phyloP scores from a whole-genome alignment of 1,140 invertebrate species.

The Globodera rostochiensis region DNA sequence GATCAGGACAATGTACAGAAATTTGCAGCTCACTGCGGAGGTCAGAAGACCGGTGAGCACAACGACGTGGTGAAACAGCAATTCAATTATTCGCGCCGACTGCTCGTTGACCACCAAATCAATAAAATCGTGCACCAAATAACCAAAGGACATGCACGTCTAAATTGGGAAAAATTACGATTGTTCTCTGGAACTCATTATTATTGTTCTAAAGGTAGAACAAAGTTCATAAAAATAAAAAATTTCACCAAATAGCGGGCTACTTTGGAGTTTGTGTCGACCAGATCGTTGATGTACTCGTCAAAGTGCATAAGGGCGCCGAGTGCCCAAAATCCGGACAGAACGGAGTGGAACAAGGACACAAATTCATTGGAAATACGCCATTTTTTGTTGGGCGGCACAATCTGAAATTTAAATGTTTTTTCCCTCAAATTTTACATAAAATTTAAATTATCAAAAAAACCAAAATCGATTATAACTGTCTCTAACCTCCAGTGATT shows the following conservation, averaged over 20 bases:
- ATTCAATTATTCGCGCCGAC: slow-evolving; percentile 59
- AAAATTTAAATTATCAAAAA: background rate
- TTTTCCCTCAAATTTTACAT: background rate
- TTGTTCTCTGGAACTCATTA: too few relatives aligned
- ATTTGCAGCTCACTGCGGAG: slow-evolving; percentile 45
- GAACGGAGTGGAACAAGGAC: slow-evolving; percentile 61
- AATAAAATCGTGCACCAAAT: slow-evolving; percentile 60
- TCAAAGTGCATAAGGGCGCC: slow-evolving; percentile 30
- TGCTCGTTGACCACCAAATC: slow-evolving; percentile 59
- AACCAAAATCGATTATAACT: background rate
- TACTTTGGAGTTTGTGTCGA: background rate
- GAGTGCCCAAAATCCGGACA: slow-evolving; percentile 58
- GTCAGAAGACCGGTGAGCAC: slow-evolving; percentile 55
- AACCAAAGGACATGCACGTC: slow-evolving; percentile 61
- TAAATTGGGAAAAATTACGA: background rate
- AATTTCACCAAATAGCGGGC: background rate
- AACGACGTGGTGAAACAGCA: slow-evolving; percentile 63
- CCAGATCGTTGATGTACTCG: slow-evolving; percentile 4
- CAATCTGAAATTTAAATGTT: slow-evolving; percentile 40
- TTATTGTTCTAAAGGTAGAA: too few relatives aligned
- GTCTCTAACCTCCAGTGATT: slow-evolving; percentile 8
- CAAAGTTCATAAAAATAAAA: background rate
- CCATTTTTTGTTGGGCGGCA: slow-evolving; percentile 65
- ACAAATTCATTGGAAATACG: slow-evolving; percentile 63
- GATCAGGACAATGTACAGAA: slow-evolving; percentile 59